Evolutionary conservation across 2,113 vertebrate species (phyloP), one percentile per base, ranked within the genome.

Genomic region (Theristicus caerulescens): DNA sequence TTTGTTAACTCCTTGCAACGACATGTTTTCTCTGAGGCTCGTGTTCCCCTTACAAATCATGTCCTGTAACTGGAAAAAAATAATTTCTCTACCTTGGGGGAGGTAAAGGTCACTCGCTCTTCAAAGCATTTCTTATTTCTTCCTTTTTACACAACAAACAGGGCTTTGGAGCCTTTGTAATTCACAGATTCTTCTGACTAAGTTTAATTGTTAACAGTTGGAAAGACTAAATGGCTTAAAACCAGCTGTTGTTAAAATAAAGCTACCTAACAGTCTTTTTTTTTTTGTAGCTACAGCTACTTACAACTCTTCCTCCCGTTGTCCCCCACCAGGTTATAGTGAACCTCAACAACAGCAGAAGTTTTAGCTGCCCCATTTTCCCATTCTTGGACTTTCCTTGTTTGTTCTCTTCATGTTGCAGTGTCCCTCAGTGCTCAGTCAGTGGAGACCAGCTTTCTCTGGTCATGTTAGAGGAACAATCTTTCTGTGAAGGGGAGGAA

Each of bases 401-500:
- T 51, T 83, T 76, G 31, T 65, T 42, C 22, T 49, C 38, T 74
- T 79, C 6, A 12, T 42, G 13, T 67, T 88, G 16, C 44, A 61
- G 8, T n/a, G 16, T 52, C 24, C 27, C 12, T 70, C 31, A 52
- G 46, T 18, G 16, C 26, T 84, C 21, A 29, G 26, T 57, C 52
- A 65, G 46, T 49, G 32, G 42, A 82, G 14, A 74, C 49, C 24
- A 61, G 15, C 44, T 89, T 69, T 51, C 34, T 73, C 25, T 54
- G 6, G 9, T 36, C 18, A 29, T n/a, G 9, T 42, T 10, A 54
- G 20, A 81, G 36, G 64, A 91, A 55, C 8, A 25, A 16, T 18
- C 3, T 80, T 49, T 72, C 29, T 0, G 0, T 16, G 10, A 12
- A 29, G 31, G 26, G 9, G 7, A 76, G 7, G 10, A 6, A 72